Base-by-base conservation (phyloP, 2,888 invertebrate genomes). In the Drosophila eohydei region DNA sequence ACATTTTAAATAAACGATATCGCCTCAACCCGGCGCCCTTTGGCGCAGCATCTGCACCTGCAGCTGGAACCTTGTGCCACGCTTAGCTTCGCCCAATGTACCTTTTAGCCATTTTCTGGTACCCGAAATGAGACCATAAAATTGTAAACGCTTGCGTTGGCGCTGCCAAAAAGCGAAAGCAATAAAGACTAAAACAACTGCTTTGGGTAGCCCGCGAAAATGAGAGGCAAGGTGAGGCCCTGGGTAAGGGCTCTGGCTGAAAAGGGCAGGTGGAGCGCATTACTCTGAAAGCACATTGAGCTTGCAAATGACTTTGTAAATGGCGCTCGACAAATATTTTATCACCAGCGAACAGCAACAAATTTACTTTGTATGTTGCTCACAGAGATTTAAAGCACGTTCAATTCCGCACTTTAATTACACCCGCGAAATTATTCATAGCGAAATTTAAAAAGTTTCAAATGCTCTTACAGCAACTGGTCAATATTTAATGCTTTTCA, bases 261-360 rank as follows among this genome's bases (percentile, higher is more conserved):
- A 66, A 69, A 63, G 59, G 77, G 81, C 88, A 85, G 88, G 79
- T 86, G 88, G 74, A 83, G 71, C 78, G 78, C 85, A 81, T 86
- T 86, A 88, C 76, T 81, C 76, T 83, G 72, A 80, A 74, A 80
- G 85, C 80, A 88, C 88, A 86, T 85, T 83, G 86, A 81, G 86
- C 81, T 86, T 81, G 86, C 85, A 86, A 86, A 86, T 83, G 88
- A 85, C 85, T 88, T 86, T 85, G 88, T 85, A 88, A 86, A 88
- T 86, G 88, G 85, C 72, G 80, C 88, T 75, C 81, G 75, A 85
- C 83, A 85, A 85, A 87, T 87, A 87, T 87, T 84, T 84, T 84
- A 83, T 84, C 87, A 82, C 87, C 71, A 70, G 71, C 72, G 70
- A 80, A 80, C 69, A 82, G 74, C 73, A 83, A 69, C 75, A 84